Evolutionary conservation across 1,140 invertebrate genomes (phyloP).

Genomic region (Neotoxoptera formosana): DNA sequence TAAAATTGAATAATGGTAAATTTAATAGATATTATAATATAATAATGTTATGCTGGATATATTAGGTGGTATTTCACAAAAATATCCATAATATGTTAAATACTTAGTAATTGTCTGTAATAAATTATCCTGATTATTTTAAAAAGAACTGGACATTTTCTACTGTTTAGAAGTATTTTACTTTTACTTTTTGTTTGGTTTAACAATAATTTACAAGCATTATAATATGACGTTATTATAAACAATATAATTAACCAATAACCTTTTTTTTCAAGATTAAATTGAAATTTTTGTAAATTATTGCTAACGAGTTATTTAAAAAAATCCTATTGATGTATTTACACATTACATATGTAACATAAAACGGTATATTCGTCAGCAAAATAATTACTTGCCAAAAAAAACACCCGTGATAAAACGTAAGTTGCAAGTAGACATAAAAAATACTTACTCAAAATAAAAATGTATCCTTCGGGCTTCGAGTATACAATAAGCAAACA

Average conservation of each 20-base stretch:
- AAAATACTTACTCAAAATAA: neutral
- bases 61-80: neutral
- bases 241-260: constrained; percentile 5
- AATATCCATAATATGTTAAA: neutral
- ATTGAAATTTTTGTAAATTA: neutral
- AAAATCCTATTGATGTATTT: neutral
- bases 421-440: neutral
- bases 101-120: neutral
- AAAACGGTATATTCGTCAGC: neutral
- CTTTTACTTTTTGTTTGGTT: neutral
- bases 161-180: too few species aligned
- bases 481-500: neutral
- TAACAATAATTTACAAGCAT: neutral
- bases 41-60: neutral
- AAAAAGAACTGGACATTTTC: too few species aligned
- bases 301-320: constrained; percentile 34
- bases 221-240: neutral
- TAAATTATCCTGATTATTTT: too few species aligned
- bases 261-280: neutral
- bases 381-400: neutral
- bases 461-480: neutral
- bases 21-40: neutral
- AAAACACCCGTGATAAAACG: neutral
- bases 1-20: neutral
- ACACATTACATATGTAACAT: neutral